A percentile compares a stretch with the other conserved stretches of the same genome.
These are phyloP conservation scores for Caradrina kadenii DNA, from an alignment of 2,888 invertebrate species.

Conservation along the genomic window DNA sequence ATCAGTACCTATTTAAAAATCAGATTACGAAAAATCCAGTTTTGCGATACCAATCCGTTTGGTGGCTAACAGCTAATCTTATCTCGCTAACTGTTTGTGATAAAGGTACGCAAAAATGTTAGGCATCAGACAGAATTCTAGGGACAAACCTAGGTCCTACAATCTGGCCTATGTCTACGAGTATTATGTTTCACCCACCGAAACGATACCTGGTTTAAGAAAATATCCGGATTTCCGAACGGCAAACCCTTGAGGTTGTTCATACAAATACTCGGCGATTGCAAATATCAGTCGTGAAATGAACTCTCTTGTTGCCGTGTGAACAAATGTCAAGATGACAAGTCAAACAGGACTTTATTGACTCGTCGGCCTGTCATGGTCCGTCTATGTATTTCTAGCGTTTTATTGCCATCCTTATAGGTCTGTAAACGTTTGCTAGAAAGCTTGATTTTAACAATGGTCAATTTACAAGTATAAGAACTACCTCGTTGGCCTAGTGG, in stretches of 20 bases:
- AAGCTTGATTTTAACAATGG: neutral
- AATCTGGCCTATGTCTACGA: neutral
- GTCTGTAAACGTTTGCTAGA: neutral
- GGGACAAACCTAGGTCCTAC: too few species aligned
- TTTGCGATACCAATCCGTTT: too few species aligned
- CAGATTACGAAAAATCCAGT: too few species aligned
- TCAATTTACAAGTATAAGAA: too few species aligned
- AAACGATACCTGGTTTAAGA: neutral
- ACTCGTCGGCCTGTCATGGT: conserved; percentile 32
- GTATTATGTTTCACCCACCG: neutral
- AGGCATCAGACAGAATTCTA: too few species aligned
- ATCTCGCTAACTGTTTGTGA: too few species aligned
- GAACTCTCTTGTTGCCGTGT: conserved; percentile 41
- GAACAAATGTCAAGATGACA: conserved; percentile 45
- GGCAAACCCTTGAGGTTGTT: conserved; percentile 22
- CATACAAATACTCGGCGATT: conserved; percentile 48
- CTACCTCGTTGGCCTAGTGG: too few species aligned
- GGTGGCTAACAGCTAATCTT: too few species aligned
- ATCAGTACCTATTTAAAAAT: too few species aligned
- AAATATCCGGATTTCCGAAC: conserved; percentile 18
- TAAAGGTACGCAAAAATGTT: too few species aligned
- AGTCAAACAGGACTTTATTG: conserved; percentile 44
- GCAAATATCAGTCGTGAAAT: conserved; percentile 48
- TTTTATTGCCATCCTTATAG: neutral
- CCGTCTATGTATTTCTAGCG: conserved; percentile 13